Evolutionary conservation across 1,140 invertebrate species (phyloP), one percentile per base, ranked within the genome.

Genomic region (Drosophila ogumai): DNA sequence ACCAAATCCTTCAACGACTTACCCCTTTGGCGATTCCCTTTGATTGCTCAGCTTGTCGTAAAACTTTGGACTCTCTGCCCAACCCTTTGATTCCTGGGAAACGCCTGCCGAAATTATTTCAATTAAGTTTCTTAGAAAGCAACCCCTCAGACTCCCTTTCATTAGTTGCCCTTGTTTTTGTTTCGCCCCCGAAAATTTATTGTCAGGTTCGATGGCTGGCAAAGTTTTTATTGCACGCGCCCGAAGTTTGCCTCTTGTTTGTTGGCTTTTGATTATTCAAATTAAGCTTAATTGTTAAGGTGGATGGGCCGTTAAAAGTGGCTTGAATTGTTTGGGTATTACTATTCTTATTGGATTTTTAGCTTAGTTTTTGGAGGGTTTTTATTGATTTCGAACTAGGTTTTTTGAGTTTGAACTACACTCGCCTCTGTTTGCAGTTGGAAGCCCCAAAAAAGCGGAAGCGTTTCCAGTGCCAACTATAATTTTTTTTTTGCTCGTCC

Each of bases 201-300:
- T 82, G 84, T 69, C 84, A 87, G 82, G 82, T 87, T 87, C 82
- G 82, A 87, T 87, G 79, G 76, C 59, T 73, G 60, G 59, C 63
- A 87, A 87, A 86, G 82, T 86, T 86, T 86, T 86, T 86, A 86
- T 86, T 87, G 82, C 82, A 81, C 74, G 82, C 79, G 54, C 47
- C 56, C 31, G 34, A 49, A 56, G 44, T 71, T 75, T 58, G 59
- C 47, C 55, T 78, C 61, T 75, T 87, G 68, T 75, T 87, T 87
- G 82, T 87, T 87, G 84, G 84, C 82, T 87, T 87, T 87, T 87
- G 82, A 87, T 87, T 87, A 87, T 87, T 82, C 82, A 87, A 87
- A 87, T 87, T 87, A 87, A 47, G 84, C 79, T 79, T 87, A 87
- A 87, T 87, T 87, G 79, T 88, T 76, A 87, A 87, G 82, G 82